Evolutionary conservation across 2,888 invertebrate species (phyloP).

Genomic region (Lumbricus terrestris): DNA sequence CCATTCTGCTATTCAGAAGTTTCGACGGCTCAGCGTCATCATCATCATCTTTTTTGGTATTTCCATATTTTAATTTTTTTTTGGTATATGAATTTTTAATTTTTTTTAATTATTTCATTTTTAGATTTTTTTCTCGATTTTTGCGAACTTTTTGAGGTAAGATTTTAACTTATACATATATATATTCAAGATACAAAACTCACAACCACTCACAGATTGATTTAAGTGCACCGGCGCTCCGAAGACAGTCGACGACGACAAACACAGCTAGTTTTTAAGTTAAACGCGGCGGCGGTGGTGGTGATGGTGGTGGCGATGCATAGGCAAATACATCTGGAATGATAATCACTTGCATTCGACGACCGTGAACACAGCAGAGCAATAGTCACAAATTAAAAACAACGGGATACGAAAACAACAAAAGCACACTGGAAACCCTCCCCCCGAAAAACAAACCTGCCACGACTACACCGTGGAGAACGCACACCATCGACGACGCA

Average conservation of each 20-base stretch:
- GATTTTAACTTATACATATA: slow-evolving; percentile 15
- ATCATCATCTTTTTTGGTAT: neutral
- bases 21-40: neutral
- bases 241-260: slow-evolving; percentile 10
- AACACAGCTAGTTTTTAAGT: neutral
- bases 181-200: slow-evolving; percentile 17
- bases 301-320: slow-evolving; percentile 13
- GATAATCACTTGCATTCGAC: slow-evolving; percentile 14
- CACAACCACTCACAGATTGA: slow-evolving; percentile 17
- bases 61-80: neutral
- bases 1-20: slow-evolving; percentile 3
- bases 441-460: neutral
- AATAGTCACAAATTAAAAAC: slow-evolving; percentile 16
- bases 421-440: neutral
- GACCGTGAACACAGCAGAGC: slow-evolving; percentile 12
- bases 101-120: neutral
- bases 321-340: slow-evolving; percentile 19
- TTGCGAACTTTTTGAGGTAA: slow-evolving; percentile 12
- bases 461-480: neutral
- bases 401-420: slow-evolving; percentile 14
- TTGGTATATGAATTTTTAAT: neutral
- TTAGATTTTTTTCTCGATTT: neutral
- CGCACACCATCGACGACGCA: neutral
- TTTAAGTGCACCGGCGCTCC: slow-evolving; percentile 13
- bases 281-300: neutral